These are phyloP conservation scores for Pitangus sulphuratus DNA, from an alignment of 2,797 vertebrate species.

Conservation along the genomic window DNA sequence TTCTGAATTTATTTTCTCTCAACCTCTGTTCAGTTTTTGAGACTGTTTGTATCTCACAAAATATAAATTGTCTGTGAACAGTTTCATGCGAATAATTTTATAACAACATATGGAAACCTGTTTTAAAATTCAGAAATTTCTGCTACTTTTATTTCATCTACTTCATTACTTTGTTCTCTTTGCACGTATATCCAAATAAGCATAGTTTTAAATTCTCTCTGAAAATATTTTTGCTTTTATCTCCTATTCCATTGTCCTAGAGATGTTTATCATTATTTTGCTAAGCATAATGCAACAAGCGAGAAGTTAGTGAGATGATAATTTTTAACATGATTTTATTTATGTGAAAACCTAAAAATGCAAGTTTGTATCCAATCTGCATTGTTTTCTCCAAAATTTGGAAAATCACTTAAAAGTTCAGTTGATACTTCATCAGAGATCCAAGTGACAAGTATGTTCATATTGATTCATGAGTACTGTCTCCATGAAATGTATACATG, in stretches of 20 bases:
- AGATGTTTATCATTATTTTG: neutral
- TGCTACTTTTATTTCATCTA: neutral
- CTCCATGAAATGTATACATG: neutral
- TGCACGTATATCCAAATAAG: neutral
- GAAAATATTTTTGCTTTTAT: neutral
- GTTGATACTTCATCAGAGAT: neutral
- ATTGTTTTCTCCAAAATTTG: neutral
- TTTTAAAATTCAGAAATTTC: neutral
- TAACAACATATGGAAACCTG: neutral
- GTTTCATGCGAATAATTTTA: neutral
- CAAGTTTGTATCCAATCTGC: neutral
- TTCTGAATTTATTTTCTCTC: neutral
- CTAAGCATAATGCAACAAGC: neutral
- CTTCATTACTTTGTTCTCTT: neutral
- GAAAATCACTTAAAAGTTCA: neutral
- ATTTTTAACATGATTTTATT: neutral
- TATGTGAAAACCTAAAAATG: neutral
- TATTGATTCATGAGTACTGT: neutral
- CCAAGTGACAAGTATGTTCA: neutral
- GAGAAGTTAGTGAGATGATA: neutral
- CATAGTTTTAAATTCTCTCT: neutral
- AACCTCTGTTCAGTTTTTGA: neutral
- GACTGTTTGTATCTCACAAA: neutral
- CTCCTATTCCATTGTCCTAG: neutral
- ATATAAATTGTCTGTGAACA: neutral